These are phyloP conservation scores for Syngnathus scovelli DNA, from an alignment of 2,113 vertebrate genomes.

Conservation along the genomic window DNA sequence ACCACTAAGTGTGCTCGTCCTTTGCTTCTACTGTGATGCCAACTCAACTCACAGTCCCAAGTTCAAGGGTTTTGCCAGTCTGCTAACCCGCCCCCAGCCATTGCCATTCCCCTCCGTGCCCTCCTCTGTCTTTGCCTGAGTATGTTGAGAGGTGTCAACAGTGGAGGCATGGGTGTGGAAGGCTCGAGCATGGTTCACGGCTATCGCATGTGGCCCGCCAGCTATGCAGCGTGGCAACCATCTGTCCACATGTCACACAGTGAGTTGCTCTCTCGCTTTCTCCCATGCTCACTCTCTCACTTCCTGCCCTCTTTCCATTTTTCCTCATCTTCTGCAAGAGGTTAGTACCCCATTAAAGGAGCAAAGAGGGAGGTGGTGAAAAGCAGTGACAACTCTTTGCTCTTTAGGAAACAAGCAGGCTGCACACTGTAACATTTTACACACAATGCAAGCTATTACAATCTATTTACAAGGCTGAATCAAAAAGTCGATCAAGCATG, in stretches of 20 bases:
- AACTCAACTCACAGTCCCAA: slow-evolving; percentile 3
- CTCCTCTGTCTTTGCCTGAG: slow-evolving; percentile 14
- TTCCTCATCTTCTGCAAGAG: slow-evolving; percentile 16
- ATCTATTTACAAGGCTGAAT: not conserved
- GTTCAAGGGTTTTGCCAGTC: slow-evolving; percentile 5
- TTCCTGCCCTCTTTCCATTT: slow-evolving; percentile 14
- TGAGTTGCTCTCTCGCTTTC: slow-evolving; percentile 40
- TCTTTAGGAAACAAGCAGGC: slow-evolving; percentile 3
- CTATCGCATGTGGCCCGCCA: slow-evolving; percentile 54
- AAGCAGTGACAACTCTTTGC: slow-evolving; percentile 8
- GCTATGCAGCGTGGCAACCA: slow-evolving; percentile 55
- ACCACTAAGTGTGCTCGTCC: not conserved
- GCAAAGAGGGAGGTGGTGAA: slow-evolving; percentile 3
- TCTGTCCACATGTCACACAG: slow-evolving; percentile 58
- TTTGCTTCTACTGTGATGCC: not conserved
- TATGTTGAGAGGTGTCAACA: slow-evolving; percentile 55
- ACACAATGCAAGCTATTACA: slow-evolving; percentile 1
- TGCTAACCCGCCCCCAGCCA: not conserved
- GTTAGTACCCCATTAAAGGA: slow-evolving; percentile 28
- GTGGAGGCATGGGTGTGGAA: slow-evolving; percentile 57
- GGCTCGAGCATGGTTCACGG: slow-evolving; percentile 56
- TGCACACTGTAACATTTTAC: slow-evolving; percentile 3
- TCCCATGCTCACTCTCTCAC: slow-evolving; percentile 19
- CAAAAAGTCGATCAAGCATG: not conserved
- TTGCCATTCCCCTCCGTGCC: not conserved